phyloP scores from a whole-genome alignment of 2,888 invertebrate genomes.

The Thera britannica region DNA sequence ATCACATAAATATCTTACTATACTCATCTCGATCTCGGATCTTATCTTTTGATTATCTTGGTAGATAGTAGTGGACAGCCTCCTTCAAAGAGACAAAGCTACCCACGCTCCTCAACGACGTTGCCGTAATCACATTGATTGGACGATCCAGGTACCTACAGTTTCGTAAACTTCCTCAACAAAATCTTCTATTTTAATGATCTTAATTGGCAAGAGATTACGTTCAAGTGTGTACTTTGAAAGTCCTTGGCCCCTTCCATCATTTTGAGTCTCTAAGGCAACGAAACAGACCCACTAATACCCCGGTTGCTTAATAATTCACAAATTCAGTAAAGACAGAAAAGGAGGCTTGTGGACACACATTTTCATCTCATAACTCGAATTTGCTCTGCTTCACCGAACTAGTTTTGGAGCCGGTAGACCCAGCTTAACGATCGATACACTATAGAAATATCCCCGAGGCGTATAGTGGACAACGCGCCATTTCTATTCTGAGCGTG shows the following conservation, averaged over 20 bases:
- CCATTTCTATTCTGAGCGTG: too few species aligned
- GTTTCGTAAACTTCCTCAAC: slow-evolving; percentile 25
- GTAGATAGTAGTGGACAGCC: neutral
- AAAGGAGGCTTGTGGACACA: neutral
- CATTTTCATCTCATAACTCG: neutral
- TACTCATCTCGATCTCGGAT: neutral
- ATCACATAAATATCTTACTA: too few species aligned
- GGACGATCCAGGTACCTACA: slow-evolving; percentile 38
- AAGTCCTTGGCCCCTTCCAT: neutral
- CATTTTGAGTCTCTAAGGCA: neutral
- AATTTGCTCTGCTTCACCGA: neutral
- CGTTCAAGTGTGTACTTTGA: neutral
- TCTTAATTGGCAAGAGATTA: slow-evolving; percentile 23
- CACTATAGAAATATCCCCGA: slow-evolving; percentile 1
- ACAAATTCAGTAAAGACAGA: neutral
- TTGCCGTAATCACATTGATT: slow-evolving; percentile 9
- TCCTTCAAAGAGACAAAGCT: neutral
- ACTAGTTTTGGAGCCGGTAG: neutral
- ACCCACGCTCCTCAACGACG: neutral
- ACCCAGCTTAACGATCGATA: neutral
- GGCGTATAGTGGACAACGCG: slow-evolving; percentile 4
- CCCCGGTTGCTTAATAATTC: neutral
- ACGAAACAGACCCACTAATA: neutral
- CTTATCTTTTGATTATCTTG: neutral
- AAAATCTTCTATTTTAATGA: slow-evolving; percentile 22